Conservation (phyloP, 1,140 invertebrate genomes). For the Holcopasites calliopsidis region DNA sequence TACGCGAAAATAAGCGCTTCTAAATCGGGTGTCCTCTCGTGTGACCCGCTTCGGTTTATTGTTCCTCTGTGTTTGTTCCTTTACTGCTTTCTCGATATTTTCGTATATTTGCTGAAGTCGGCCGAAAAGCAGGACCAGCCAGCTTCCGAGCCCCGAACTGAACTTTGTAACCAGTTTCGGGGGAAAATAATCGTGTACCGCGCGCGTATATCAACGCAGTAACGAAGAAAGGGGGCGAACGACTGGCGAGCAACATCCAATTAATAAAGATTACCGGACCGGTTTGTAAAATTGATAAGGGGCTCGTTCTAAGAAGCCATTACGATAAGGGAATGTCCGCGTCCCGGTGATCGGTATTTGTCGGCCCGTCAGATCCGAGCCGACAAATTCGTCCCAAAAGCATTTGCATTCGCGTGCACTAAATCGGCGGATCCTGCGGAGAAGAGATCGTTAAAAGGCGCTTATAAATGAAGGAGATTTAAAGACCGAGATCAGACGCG, state of each 20-base stretch:
- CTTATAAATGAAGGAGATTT: constrained; percentile 67
- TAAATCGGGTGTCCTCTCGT: too few relatives aligned
- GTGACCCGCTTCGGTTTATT: background rate
- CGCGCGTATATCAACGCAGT: background rate
- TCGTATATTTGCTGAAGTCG: background rate
- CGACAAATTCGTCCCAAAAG: constrained; percentile 60
- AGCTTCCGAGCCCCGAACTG: too few relatives aligned
- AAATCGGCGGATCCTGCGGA: constrained; percentile 57
- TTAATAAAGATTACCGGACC: constrained; percentile 61
- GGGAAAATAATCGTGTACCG: too few relatives aligned
- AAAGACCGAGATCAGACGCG: constrained; percentile 59
- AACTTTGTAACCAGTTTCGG: too few relatives aligned
- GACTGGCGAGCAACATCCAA: constrained; percentile 42
- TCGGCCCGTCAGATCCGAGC: constrained; percentile 48
- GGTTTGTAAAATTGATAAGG: constrained; percentile 59
- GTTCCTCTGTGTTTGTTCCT: background rate
- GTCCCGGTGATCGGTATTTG: constrained; percentile 49
- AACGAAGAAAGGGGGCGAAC: background rate
- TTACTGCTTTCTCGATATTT: too few relatives aligned
- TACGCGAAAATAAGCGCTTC: constrained; percentile 12
- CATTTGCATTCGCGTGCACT: constrained; percentile 65
- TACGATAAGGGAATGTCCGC: constrained; percentile 55
- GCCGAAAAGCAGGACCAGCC: too few relatives aligned
- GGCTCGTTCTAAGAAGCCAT: constrained; percentile 55
- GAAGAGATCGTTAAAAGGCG: constrained; percentile 65